phyloP scores from a whole-genome alignment of 2,888 invertebrate species.

The Abscondita cerata region DNA sequence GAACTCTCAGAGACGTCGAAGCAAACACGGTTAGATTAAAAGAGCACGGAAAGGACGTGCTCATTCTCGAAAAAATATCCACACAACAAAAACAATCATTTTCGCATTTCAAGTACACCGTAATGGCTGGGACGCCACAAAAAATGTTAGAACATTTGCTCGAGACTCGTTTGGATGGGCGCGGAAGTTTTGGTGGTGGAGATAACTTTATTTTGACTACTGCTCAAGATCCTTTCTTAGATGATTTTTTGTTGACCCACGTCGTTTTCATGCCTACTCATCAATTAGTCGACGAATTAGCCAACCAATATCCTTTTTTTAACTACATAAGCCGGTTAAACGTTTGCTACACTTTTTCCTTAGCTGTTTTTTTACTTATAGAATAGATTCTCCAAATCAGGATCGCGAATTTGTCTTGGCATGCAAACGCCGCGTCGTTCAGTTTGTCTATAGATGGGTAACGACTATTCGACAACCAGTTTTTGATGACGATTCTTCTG shows the following conservation, averaged over 20 bases:
- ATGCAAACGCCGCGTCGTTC: constrained; percentile 77
- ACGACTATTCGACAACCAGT: constrained; percentile 75
- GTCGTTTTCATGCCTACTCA: constrained; percentile 82
- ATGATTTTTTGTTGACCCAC: constrained; percentile 84
- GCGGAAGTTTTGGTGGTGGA: constrained; percentile 60
- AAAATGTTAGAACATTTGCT: constrained; percentile 87
- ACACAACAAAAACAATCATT: constrained; percentile 62
- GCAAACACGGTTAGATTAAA: constrained; percentile 86
- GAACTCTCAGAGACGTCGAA: constrained; percentile 82
- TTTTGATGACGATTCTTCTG: constrained; percentile 74
- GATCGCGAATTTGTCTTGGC: constrained; percentile 72
- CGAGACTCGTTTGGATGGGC: constrained; percentile 76
- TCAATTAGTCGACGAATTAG: constrained; percentile 74
- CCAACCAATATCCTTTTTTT: constrained; percentile 78
- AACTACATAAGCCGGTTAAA: not conserved
- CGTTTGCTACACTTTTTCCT: constrained; percentile 52
- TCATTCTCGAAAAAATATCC: constrained; percentile 77
- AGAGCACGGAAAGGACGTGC: constrained; percentile 83
- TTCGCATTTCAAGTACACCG: constrained; percentile 79
- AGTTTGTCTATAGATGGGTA: constrained; percentile 81
- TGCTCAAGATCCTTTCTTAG: constrained; percentile 75
- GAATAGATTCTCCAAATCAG: constrained; percentile 64
- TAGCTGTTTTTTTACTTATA: constrained; percentile 62
- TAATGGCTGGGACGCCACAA: constrained; percentile 85
- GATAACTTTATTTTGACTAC: constrained; percentile 56